Base-by-base conservation (phyloP, 2,888 invertebrate genomes). In the Pantelozetes paolii region DNA sequence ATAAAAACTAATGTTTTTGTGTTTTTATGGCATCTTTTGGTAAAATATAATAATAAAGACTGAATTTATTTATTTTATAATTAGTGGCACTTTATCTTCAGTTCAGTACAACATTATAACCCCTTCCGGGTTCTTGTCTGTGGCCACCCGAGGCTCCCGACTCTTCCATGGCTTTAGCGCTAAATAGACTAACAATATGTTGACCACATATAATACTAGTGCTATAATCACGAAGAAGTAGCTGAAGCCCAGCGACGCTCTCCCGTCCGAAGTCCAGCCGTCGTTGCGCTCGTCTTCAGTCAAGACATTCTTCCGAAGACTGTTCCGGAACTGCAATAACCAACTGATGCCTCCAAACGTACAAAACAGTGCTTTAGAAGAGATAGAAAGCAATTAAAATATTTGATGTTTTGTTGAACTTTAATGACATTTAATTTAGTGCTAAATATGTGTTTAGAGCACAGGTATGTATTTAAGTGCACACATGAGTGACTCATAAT, bases 181-280 rank as follows among this genome's bases (percentile, higher is more conserved):
- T 78, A 90, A 86, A 75, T 88, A 85, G 23, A 92, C 85, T 77
- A 91, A 85, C 5, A 89, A 85, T 78, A 90, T 86, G 83, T 91
- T 92, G 71, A 90, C 82, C 76, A 90, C 85, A 77, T 89, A 89
- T 2, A 89, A 85, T 70, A 88, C 83, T 0, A 87, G 85, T 0
- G 90, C 88, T 9, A 87, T 88, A 3, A 89, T 88, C 11, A 90
- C 88, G 79, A 91, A 89, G 90, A 92, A 95, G 82, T 93, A 95
- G 6, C 94, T 94, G 79, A 90, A 88, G 71, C 93, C 94, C 54
- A 94, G 85, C 78, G 89, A 88, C 0, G 93, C 90, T 80, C 89
- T 87, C 71, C 89, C 90, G 78, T 89, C 88, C 0, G 93, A 91
- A 36, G 89, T 88, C 92, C 94, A 95, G 79, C 88, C 87, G 78